Base-by-base conservation (phyloP, 2,888 invertebrate species). In the Rhyacophila evoluta region DNA sequence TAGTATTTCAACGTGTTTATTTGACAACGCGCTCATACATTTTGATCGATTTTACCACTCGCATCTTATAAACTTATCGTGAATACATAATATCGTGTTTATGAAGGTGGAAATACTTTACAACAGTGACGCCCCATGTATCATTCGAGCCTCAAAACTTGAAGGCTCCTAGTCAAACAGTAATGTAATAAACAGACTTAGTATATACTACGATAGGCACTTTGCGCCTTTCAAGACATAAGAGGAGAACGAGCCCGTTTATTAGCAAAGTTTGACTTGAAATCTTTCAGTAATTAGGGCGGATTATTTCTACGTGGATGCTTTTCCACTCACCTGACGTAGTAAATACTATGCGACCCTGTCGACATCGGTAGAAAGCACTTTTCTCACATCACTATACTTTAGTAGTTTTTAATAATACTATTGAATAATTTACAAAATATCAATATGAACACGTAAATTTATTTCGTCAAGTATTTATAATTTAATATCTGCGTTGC, bases 261-360 rank as follows among this genome's bases (percentile, higher is more conserved):
- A 82, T 82, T 82, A 82, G 80, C 71, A 82, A 82, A 82, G 79
- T 82, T 82, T 82, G 81, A 82, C 81, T 82, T 67, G 80, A 82
- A 82, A 82, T 82, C 81, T 80, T 82, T 82, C 80, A 79, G 80
- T 82, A 82, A 82, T 82, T 82, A 82, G 80, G 80, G 72, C 80
- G 77, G 80, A 82, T 82, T 82, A 82, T 73, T 82, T 80, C 79
- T 72, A 69, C 80, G 38, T 55, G 77, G 77, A 73, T 74, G 78
- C 55, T 41, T 71, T 39, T 29, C 41, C 73, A 74, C 77, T 77
- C 79, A 79, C 78, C 75, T 77, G 81, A 41, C 72, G 78, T 76
- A 74, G 76, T 79, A 79, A 74, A 74, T 76, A 81, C 41, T 74
- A 79, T 41, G 69, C 72, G 68, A 25, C 73, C 72, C 67, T 33